Evolutionary conservation across 2,888 invertebrate species (phyloP).

Genomic region (Luperina testacea): DNA sequence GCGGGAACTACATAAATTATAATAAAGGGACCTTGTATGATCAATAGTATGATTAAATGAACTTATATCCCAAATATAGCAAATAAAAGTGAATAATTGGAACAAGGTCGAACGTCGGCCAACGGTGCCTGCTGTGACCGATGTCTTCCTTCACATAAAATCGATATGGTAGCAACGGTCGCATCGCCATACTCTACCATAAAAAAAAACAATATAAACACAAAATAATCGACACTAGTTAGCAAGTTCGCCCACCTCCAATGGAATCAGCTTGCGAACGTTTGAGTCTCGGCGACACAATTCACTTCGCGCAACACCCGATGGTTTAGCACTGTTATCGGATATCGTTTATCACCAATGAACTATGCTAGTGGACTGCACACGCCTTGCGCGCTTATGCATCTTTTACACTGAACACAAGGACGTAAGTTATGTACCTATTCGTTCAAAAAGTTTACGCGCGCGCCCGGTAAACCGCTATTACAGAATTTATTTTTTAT

Average conservation of each 20-base stretch:
- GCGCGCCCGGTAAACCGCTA: constrained; percentile 21
- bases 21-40: background rate
- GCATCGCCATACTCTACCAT: constrained; percentile 70
- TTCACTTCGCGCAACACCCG: constrained; percentile 54
- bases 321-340: constrained; percentile 62
- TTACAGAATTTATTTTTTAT: constrained; percentile 18
- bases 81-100: constrained; percentile 77
- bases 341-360: constrained; percentile 74
- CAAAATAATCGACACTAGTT: constrained; percentile 51
- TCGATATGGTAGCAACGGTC: constrained; percentile 82
- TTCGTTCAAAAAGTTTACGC: constrained; percentile 68
- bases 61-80: constrained; percentile 21
- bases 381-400: constrained; percentile 78
- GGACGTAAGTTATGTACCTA: constrained; percentile 56
- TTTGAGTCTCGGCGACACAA: constrained; percentile 62
- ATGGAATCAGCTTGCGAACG: constrained; percentile 83
- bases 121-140: constrained; percentile 77
- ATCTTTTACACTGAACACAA: constrained; percentile 79
- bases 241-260: constrained; percentile 77
- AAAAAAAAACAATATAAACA: constrained; percentile 70
- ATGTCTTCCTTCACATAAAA: constrained; percentile 83
- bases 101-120: constrained; percentile 82
- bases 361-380: constrained; percentile 72
- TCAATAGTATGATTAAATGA: background rate
- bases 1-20: background rate